Base-by-base conservation (phyloP, 1,140 invertebrate species). In the Eriocheir sinensis region DNA sequence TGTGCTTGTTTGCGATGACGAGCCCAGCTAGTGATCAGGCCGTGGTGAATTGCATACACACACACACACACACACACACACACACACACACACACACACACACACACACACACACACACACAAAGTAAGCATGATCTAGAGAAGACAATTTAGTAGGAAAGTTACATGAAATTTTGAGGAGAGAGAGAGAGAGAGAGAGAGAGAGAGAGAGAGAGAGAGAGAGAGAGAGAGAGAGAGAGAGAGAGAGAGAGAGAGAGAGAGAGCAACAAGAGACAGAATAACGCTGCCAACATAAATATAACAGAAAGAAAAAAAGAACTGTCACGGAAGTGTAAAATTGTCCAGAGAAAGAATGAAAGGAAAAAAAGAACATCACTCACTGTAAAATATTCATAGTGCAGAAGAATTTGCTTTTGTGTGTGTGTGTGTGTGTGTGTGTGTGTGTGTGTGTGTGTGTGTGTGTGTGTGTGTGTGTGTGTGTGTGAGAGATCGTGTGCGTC, bases 151-250 rank as follows among this genome's bases (percentile, higher is more conserved):
- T 48, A 4, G 44, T 48, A 48, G 15, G 15, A 48, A 48, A 48
- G 44, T 8, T 8, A 48, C 4, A 48, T 8, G 15, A 48, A 48
- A n/a, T n/a, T n/a, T n/a, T n/a, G n/a, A n/a, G n/a, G 44, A 15
- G 44, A 48, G 15, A 8, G 15, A 48, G 15, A 8, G 44, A 48
- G 44, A 48, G 44, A 60, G 21, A 60, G 21, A 27, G 53, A 27
- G 53, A 60, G 53, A 60, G 53, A 72, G 60, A 72, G 60, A 72
- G 48, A 72, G 60, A n/a, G 27, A 72, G 60, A 72, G 60, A 72
- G 60, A 72, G 60, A 72, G 60, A 72, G 60, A 72, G 60, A n/a
- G 27, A 72, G 27, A 72, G 60, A 72, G 60, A 72, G 27, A 72
- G 27, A 72, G 60, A 53, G 60, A 72, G 60, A 72, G 60, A 72